Evolutionary conservation across 2,888 invertebrate species (phyloP), one percentile per base, ranked within the genome.

Genomic region (Aquatica leii): DNA sequence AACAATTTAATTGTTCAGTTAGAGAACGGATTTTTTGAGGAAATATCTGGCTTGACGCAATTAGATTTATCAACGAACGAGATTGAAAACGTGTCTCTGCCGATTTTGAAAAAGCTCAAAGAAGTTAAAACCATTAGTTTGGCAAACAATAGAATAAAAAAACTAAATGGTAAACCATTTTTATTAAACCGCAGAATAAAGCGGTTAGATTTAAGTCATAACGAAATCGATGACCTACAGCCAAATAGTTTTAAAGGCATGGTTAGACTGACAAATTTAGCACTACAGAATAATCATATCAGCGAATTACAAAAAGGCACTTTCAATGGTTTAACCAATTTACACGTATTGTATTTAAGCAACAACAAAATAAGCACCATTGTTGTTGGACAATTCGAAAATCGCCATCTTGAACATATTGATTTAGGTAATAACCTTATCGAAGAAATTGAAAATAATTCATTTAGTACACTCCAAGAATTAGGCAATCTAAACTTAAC

Each of bases 341-440:
- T 46, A 18, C 15, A 20, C n/a, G 46, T 46, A 18, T 18, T 46
- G 5, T 46, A 46, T 18, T 18, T 46, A 20, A 46, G 46, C 46
- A n/a, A 46, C 18, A 46, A 46, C 46, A 11, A 46, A n/a, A 46
- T 46, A 18, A 1, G 20, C 4, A 20, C 18, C 5, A 17, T 46
- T 11, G 18, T 18, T 18, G 18, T 11, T 2, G 3, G 11, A 46
- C 18, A 18, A 18, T 17, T 18, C 8, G 11, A 46, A 18, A 11
- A 18, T 18, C 46, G 46, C 18, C 6, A 46, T 9, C 46, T 46
- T 8, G 46, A 46, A 20, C 46, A 46, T 8, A 17, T 46, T 3
- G 46, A 46, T 46, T 46, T 46, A 20, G 46, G 46, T 2, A 46
- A 20, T 8, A 46, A 46, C 20, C 3, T 18, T 18, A 46, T 46